These are phyloP conservation scores for Hipposideros larvatus DNA, from an alignment of 2,797 vertebrate genomes.

Conservation along the genomic window DNA sequence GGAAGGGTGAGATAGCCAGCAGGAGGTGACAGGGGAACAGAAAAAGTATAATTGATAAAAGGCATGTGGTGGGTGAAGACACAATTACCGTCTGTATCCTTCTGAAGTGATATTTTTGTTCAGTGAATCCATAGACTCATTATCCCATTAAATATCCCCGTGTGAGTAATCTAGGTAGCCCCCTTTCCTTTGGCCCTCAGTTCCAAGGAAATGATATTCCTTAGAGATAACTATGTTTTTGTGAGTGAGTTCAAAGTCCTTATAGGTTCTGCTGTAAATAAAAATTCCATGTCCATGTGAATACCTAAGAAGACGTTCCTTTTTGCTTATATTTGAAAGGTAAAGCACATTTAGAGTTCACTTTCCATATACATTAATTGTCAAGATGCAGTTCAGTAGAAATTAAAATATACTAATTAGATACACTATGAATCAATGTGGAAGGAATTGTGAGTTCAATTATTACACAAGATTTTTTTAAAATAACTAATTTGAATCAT, in stretches of 20 bases:
- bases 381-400: background rate
- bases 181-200: background rate
- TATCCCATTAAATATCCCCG: background rate
- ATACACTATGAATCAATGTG: background rate
- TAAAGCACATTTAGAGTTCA: background rate
- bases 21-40: background rate
- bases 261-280: background rate
- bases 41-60: background rate
- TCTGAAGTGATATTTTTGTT: background rate
- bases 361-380: background rate
- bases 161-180: accelerated
- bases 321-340: background rate
- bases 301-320: background rate
- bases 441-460: background rate
- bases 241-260: background rate
- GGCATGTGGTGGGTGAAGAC: accelerated
- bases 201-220: background rate
- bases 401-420: background rate
- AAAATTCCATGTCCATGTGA: background rate
- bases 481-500: slow-evolving; percentile 30
- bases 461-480: background rate
- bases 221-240: background rate
- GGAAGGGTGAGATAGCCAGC: background rate
- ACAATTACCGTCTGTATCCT: background rate
- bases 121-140: background rate